Evolutionary conservation across 2,888 invertebrate species (phyloP), one percentile per base, ranked within the genome.

Genomic region (Polylopha cassiicola): DNA sequence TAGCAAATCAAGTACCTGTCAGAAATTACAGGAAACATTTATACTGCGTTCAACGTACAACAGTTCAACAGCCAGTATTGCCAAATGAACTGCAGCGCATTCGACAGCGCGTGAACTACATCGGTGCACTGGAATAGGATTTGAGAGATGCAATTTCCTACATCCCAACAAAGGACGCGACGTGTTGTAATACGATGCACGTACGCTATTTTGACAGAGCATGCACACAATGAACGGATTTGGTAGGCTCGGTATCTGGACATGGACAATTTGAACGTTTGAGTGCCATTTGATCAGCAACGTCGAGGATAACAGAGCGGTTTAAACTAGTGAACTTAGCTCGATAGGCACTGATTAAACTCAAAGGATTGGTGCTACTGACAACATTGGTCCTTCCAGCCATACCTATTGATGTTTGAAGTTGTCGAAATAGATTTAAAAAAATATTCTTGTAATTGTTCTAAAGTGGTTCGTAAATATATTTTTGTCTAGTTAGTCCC

Each of bases 81-180:
- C 42, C 55, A 58, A 64, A 65, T 66, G 59, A 63, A 63, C 58
- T 50, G 51, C 45, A 46, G 47, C n/a, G n/a, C 43, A 56, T 48
- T 49, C 53, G 53, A 54, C 51, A 54, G 58, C 49, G 58, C 56
- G 53, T 59, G 48, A 60, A 58, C 28, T 11, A 50, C 56, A 52
- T 51, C 44, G 47, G 39, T 55, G 56, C 61, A 62, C 58, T 57
- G 56, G 61, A 71, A 73, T 67, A 55, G 59, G 62, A 68, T 75
- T 76, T 55, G 56, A 52, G 64, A 63, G 66, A 74, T 75, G 73
- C 72, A 73, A 78, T 78, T 80, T 74, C 73, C 75, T 66, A 60
- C 53, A 58, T 53, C 58, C 60, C 47, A 53, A 60, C 62, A 65
- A 61, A 64, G 61, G 54, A 56, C 37, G 45, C 59, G 55, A 59